Evolutionary conservation across 2,888 invertebrate species (phyloP).

Genomic region (Minunthozetes semirufus): DNA sequence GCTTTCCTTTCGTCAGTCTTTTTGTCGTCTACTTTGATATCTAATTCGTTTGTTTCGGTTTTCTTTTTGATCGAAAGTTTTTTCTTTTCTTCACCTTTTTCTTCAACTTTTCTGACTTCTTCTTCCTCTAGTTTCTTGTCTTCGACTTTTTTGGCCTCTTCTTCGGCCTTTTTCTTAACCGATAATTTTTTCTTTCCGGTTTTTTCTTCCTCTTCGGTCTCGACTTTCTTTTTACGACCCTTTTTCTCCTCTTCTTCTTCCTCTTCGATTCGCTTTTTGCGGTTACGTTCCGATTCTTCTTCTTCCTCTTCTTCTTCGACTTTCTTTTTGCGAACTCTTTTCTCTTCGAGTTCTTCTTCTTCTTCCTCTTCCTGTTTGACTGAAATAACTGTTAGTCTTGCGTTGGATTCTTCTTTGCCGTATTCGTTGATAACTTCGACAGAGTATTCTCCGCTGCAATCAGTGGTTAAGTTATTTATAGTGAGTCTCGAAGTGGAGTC

Average conservation of each 20-base stretch:
- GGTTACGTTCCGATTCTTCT: constrained; percentile 48
- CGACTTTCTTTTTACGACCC: constrained; percentile 46
- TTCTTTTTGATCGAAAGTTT: constrained; percentile 37
- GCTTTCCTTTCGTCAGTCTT: constrained; percentile 43
- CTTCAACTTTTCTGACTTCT: constrained; percentile 38
- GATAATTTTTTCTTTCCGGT: constrained; percentile 6
- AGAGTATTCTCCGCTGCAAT: constrained; percentile 71
- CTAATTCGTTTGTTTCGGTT: constrained; percentile 23
- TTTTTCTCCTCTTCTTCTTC: constrained; percentile 48
- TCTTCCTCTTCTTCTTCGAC: constrained; percentile 49
- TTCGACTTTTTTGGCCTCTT: constrained; percentile 44
- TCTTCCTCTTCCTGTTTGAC: constrained; percentile 46
- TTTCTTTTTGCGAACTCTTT: constrained; percentile 41
- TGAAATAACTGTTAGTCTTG: constrained; percentile 65
- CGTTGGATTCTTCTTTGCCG: constrained; percentile 79
- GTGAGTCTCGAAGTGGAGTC: constrained; percentile 71
- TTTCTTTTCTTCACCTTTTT: constrained; percentile 36
- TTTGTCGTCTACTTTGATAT: constrained; percentile 46
- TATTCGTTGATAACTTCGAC: constrained; percentile 81
- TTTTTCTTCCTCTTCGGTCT: constrained; percentile 48
- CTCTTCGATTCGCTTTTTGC: constrained; percentile 39
- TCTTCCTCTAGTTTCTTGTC: constrained; percentile 41
- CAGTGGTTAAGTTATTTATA: constrained; percentile 65
- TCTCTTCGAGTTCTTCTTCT: constrained; percentile 52
- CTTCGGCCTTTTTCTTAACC: constrained; percentile 47